Base-by-base conservation (phyloP, 2,888 invertebrate species). In the Frankliniella fusca region DNA sequence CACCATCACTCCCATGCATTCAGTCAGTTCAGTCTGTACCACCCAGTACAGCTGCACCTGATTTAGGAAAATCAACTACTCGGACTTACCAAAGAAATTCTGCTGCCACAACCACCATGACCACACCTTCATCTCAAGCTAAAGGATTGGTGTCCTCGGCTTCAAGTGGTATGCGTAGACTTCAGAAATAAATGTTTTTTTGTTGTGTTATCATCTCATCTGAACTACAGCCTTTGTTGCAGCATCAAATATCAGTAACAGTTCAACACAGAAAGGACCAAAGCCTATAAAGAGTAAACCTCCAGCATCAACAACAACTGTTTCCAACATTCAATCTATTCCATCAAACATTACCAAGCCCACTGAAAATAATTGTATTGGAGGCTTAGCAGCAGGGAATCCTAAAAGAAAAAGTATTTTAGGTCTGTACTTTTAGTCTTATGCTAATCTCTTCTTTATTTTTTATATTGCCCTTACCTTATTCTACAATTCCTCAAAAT, bases 381-480 rank as follows among this genome's bases (percentile, higher is more conserved):
- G 84, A 49, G 84, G 84, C 12, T 81, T 84, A 9, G 23, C 84
- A 86, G 87, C 85, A 82, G 86, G 85, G 11, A 23, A 81, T 49
- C 28, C 70, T 18, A 20, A 65, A 5, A 23, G 20, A 28, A 65
- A 81, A 76, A 20, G 7, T 18, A 65, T 11, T 11, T 5, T 11
- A 50, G 11, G 54, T 81, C 11, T 15, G 20, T 20, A 70, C 61
- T 23, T 50, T 11, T n/a, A 23, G 50, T 23, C 48, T 18, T 23
- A n/a, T 0, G 12, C 23, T 8, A 20, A 54, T n/a, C 23, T 15
- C 0, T 48, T 5, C n/a, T n/a, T 11, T 12, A 1, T 50, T 10
- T 20, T 27, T 23, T 8, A 20, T 12, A 18, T 18, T 18, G 50
- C 8, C 54, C 23, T 20, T 23, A 3, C 18, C 11, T 3, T 5